Base-by-base conservation (phyloP, 2,888 invertebrate genomes). In the Lysandra bellargus region DNA sequence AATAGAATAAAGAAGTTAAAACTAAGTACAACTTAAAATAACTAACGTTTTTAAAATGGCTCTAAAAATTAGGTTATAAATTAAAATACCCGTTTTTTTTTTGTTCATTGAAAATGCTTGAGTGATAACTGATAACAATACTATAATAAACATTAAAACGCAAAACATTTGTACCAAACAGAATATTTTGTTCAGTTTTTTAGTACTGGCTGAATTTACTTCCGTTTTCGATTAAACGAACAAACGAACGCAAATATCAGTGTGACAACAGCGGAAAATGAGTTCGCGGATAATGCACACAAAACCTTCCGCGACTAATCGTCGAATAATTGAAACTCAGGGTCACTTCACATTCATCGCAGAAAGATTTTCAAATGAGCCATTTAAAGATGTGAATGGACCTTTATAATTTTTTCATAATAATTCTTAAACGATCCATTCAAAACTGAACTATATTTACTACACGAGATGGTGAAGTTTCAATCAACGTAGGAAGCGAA, bases 291-390 rank as follows among this genome's bases (percentile, higher is more conserved):
- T 86, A 84, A 83, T 86, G 86, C 86, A 83, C 86, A 85, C 86
- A 85, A 88, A 85, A 86, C 85, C 89, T 91, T 93, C 91, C 92
- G 93, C 87, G 92, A 92, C 92, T 92, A 92, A 93, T 92, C 89
- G 91, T 86, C 84, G 86, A 86, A 86, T 87, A 86, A 84, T 77
- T 78, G 78, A 81, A 78, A 69, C 81, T 78, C 61, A 73, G 57
- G 57, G 57, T 57, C 57, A 57, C 17, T 57, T 57, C 57, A 57
- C 57, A 57, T 57, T 57, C 17, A 57, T 17, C 57, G 14, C 57
- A 4, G 1, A 1, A 17, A 4, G 17, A 14, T 57, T 57, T 57
- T 57, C 17, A 57, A 17, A 17, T 57, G 17, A 57, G 57, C 1
- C 1, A 57, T 12, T 12, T 49, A 49, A 49, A 1, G 12, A 49